A percentile compares a stretch with the other conserved stretches of the same genome.
phyloP scores from a whole-genome alignment of 1,140 invertebrate genomes.

The Meloidogyne hapla region DNA sequence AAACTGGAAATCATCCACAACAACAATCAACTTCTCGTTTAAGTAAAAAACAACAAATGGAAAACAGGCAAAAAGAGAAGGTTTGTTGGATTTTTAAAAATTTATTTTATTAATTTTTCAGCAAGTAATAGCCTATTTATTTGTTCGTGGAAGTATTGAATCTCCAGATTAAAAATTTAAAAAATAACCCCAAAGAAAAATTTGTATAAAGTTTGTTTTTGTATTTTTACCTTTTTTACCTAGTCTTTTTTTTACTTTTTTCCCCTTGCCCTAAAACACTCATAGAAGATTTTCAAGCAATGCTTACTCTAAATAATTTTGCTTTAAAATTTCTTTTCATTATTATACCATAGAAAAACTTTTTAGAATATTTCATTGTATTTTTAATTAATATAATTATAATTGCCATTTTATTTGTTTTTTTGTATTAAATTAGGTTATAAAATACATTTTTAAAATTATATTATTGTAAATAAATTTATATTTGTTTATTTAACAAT shows the following conservation, averaged over 20 bases:
- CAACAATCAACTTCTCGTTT: conserved; percentile 1
- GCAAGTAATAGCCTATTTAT: neutral
- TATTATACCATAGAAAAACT: too few species aligned
- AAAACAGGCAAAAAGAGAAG: neutral
- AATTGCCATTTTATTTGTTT: too few species aligned
- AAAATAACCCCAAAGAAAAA: too few species aligned
- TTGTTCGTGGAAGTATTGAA: conserved; percentile 30
- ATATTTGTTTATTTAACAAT: too few species aligned
- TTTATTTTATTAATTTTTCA: neutral
- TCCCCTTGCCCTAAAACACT: neutral
- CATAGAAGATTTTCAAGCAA: neutral
- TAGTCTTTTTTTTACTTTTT: neutral
- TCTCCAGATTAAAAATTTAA: conserved; percentile 25
- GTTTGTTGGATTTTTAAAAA: neutral
- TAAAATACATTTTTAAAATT: too few species aligned
- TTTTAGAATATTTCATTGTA: too few species aligned
- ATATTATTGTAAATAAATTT: too few species aligned
- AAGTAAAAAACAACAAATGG: neutral
- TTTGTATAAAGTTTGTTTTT: too few species aligned
- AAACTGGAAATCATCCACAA: neutral
- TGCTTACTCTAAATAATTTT: neutral
- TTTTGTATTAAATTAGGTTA: too few species aligned
- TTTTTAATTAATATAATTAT: too few species aligned
- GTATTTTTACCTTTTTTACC: neutral
- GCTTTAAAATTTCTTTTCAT: neutral